These are phyloP conservation scores for Tyrophagus putrescentiae DNA, from an alignment of 1,140 invertebrate genomes.

Conservation along the genomic window DNA sequence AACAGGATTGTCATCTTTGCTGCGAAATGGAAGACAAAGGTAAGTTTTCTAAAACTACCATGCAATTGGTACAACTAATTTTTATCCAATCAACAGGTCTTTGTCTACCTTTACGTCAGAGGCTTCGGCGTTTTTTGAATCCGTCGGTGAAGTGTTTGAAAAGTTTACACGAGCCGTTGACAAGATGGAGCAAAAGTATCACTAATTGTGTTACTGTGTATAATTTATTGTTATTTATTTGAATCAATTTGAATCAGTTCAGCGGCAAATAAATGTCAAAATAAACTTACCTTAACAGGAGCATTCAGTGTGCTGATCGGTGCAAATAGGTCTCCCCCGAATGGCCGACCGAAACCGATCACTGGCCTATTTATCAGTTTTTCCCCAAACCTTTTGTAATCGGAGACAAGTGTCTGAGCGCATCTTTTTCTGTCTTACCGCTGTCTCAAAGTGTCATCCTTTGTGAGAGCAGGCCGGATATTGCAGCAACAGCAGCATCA, in stretches of 20 bases:
- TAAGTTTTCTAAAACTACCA: background rate
- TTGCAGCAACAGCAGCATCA: no score
- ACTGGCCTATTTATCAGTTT: no score
- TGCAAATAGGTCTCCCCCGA: background rate
- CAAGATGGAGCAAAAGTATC: slow-evolving; percentile 28
- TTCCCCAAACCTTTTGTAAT: no score
- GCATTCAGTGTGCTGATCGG: background rate
- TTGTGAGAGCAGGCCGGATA: no score
- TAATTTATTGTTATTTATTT: background rate
- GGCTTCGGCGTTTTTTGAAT: slow-evolving; percentile 25
- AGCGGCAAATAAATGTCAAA: background rate
- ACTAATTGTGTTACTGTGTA: slow-evolving; percentile 14
- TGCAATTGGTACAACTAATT: background rate
- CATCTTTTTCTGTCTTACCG: no score
- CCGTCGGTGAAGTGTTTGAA: slow-evolving; percentile 26
- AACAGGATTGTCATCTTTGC: slow-evolving; percentile 13
- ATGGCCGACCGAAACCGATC: no score
- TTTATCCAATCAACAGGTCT: slow-evolving; percentile 17
- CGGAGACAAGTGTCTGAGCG: no score
- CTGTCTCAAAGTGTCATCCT: no score
- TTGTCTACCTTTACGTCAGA: slow-evolving; percentile 22
- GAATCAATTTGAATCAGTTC: background rate
- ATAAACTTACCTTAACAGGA: background rate
- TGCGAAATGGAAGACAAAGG: slow-evolving; percentile 19
- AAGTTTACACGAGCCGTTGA: slow-evolving; percentile 27